These are phyloP conservation scores for Collichthys lucidus DNA, from an alignment of 2,113 vertebrate species.

Conservation along the genomic window DNA sequence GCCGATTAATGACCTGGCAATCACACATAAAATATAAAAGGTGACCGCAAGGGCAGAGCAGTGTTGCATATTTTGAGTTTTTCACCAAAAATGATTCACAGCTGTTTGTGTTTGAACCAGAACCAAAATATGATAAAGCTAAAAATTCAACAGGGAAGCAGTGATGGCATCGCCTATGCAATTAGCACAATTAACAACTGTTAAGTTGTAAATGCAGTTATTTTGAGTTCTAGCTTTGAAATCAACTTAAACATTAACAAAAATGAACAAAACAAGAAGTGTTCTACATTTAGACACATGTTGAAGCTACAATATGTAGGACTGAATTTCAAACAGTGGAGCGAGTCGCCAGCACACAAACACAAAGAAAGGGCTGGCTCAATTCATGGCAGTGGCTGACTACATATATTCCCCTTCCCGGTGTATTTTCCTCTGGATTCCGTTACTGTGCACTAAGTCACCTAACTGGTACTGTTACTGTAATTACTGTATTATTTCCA, in stretches of 20 bases:
- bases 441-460: no score
- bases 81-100: background rate
- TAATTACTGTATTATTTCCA: no score
- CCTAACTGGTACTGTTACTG: no score
- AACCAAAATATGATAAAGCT: background rate
- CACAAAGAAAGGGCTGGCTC: no score
- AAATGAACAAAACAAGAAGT: background rate
- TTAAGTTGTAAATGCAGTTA: background rate
- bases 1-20: conserved; percentile 34
- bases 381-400: no score
- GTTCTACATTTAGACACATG: background rate
- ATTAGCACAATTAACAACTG: background rate
- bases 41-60: background rate
- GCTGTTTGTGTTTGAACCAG: background rate
- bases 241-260: background rate
- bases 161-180: background rate
- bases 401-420: no score
- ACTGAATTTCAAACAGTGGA: no score
- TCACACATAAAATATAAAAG: conserved; percentile 5
- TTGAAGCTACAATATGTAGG: no score
- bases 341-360: no score
- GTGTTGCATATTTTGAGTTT: background rate
- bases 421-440: no score
- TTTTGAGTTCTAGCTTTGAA: background rate
- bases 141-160: background rate